A percentile compares a stretch with the other conserved stretches of the same genome.
Evolutionary conservation across 92 coral and sea anemone species (phyloP).

Genomic region (Zoanthus gigantus): DNA sequence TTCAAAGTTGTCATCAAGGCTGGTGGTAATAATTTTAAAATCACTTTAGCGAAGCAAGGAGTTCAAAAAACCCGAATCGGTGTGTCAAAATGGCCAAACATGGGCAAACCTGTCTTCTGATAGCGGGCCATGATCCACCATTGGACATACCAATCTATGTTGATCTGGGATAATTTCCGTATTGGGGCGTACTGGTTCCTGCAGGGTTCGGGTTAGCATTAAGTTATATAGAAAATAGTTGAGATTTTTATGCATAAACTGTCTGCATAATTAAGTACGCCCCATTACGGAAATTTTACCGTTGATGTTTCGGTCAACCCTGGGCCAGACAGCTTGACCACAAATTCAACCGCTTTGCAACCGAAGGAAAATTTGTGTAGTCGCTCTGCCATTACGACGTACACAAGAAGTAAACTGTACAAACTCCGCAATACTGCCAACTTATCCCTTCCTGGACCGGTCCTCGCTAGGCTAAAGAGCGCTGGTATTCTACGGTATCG

Average conservation of each 20-base stretch:
- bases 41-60: constrained; percentile 27
- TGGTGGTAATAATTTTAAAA: constrained; percentile 8
- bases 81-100: constrained; percentile 16
- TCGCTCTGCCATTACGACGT: constrained; percentile 39
- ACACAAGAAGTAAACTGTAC: constrained; percentile 46
- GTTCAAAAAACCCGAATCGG: constrained; percentile 3
- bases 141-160: neutral
- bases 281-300: too few relatives aligned
- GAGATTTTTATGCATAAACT: too few relatives aligned
- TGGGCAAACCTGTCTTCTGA: constrained; percentile 21
- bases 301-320: neutral
- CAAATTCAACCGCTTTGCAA: constrained; percentile 14
- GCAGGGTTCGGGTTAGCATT: too few relatives aligned
- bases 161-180: too few relatives aligned
- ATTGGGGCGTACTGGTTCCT: too few relatives aligned
- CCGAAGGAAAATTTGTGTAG: constrained; percentile 22
- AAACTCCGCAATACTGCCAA: constrained; percentile 47
- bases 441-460: constrained; percentile 41
- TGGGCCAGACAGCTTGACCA: constrained; percentile 7
- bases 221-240: too few relatives aligned
- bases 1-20: constrained; percentile 29
- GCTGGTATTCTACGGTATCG: constrained; percentile 33
- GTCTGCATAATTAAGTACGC: too few relatives aligned
- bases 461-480: constrained; percentile 35
- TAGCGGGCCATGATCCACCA: constrained; percentile 10